A percentile compares a stretch with the other conserved stretches of the same genome.
Evolutionary conservation across 2,797 vertebrate species (phyloP).

Genomic region (Morus bassanus): DNA sequence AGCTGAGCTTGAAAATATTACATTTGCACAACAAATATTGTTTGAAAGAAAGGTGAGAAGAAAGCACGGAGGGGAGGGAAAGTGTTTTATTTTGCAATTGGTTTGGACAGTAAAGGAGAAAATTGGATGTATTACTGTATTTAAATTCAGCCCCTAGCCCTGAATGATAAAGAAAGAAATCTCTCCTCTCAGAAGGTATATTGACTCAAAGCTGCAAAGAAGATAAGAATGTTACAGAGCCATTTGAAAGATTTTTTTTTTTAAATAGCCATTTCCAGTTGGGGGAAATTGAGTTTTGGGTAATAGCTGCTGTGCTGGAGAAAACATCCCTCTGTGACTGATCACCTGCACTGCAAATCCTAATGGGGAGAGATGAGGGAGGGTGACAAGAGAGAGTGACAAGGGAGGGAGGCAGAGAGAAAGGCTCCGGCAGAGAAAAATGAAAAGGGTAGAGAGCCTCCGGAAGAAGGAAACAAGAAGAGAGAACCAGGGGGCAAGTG

Average conservation of each 20-base stretch:
- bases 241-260: constrained; percentile 3
- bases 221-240: constrained; percentile 40
- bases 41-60: constrained; percentile 32
- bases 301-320: constrained; percentile 45
- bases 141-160: constrained; percentile 56
- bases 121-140: constrained; percentile 56
- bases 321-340: constrained; percentile 51
- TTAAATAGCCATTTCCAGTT: constrained; percentile 28
- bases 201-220: constrained; percentile 14
- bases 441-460: background rate
- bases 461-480: constrained; percentile 14
- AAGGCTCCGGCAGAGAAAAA: background rate
- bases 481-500: constrained; percentile 8
- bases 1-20: constrained; percentile 43
- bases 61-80: background rate
- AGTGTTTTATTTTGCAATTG: constrained; percentile 59
- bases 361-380: constrained; percentile 52
- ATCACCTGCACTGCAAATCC: constrained; percentile 67
- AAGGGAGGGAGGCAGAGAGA: background rate
- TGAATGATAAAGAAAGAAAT: constrained; percentile 53
- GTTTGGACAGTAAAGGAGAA: constrained; percentile 57
- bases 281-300: constrained; percentile 56
- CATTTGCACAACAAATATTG: constrained; percentile 53
- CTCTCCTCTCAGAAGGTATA: constrained; percentile 19
- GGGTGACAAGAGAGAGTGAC: constrained; percentile 6